phyloP scores from a whole-genome alignment of 2,797 vertebrate genomes.

The Hemitrygon akajei region DNA sequence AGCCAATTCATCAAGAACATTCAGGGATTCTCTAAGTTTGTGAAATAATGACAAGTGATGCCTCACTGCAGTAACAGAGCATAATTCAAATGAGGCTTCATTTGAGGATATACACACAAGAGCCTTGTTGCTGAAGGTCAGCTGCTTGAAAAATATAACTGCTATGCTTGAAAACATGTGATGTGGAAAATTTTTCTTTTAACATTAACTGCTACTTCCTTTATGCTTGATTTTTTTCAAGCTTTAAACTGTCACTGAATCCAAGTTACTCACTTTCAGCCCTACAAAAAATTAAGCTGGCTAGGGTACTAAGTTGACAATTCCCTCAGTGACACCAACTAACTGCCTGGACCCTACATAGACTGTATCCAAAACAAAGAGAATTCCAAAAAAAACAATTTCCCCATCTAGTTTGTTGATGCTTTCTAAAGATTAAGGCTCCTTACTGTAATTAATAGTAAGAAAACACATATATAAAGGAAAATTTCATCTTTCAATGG shows the following conservation, averaged over 20 bases:
- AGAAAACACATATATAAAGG: not conserved
- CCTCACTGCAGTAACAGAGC: not conserved
- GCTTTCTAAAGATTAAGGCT: not conserved
- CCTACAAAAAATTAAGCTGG: not conserved
- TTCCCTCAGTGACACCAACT: not conserved
- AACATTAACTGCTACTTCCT: not conserved
- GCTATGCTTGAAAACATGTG: not conserved
- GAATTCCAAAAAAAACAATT: not conserved
- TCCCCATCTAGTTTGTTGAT: not conserved
- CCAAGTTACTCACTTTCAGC: not conserved
- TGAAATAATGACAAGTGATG: not conserved
- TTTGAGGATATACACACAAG: not conserved
- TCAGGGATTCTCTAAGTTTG: not conserved
- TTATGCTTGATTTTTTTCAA: not conserved
- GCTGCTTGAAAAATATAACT: conserved; percentile 5
- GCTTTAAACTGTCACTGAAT: not conserved
- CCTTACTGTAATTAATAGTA: not conserved
- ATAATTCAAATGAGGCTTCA: not conserved
- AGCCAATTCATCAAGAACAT: not conserved
- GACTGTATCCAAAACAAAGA: not conserved
- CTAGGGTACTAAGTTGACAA: not conserved
- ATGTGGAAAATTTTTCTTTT: not conserved
- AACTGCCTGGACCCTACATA: not conserved
- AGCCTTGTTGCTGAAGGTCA: not conserved
- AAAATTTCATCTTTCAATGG: not conserved